Base-by-base conservation (phyloP, 2,113 vertebrate genomes). In the Neolamprologus toae region DNA sequence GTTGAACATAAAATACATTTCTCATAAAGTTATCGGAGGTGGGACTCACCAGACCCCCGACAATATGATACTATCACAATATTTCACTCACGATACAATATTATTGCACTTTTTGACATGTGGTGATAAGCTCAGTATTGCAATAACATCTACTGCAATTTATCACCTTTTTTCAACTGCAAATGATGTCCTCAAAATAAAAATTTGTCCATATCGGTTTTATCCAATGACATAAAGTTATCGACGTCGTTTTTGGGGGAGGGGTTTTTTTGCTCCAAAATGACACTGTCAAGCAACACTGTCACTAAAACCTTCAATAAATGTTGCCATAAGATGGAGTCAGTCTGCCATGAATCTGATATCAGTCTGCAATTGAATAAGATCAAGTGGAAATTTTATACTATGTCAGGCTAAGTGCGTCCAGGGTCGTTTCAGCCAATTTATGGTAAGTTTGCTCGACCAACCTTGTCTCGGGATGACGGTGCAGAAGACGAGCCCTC, bases 161-260 rank as follows among this genome's bases (percentile, higher is more conserved):
- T 40, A 68, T 40, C 19, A 37, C 63, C 7, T 68, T 37, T 68
- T 68, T 68, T 68, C 9, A 37, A 68, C 63, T 13, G 19, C 63
- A 68, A 68, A 68, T 0, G 11, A 37, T 68, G 33, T 1, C 33
- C 33, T 37, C 33, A 21, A 66, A 66, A 37, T 37, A 1, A 66
- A 8, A 37, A 13, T 0, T 5, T 66, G 0, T 66, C 61, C 0
- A 8, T 66, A 66, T 37, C 3, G 19, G 10, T 21, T 66, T 66
- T 66, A 37, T 66, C 61, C 10, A 66, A 37, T 21, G 37, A 66
- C 7, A 21, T 66, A n/a, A 66, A 37, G 61, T 66, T 66, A 66
- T 37, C 33, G 1, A 37, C 0, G 2, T 66, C 4, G 0, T 37
- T 66, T n/a, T 37, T 2, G 0, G 59, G 21, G 19, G 19, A 8